phyloP scores from a whole-genome alignment of 2,888 invertebrate species.

The Aphidius colemani region DNA sequence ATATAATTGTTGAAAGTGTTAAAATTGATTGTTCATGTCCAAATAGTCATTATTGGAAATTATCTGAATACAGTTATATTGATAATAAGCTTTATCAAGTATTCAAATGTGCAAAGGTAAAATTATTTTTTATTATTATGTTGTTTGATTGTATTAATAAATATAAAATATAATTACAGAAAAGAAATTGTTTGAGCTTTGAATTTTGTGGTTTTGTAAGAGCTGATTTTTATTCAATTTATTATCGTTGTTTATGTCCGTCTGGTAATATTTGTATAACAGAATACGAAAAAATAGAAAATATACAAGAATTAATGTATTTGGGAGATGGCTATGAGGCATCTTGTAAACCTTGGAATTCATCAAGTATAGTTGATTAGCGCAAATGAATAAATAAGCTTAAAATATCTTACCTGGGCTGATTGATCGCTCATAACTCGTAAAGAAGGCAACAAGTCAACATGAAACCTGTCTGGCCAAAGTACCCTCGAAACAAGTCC shows the following conservation, averaged over 20 bases:
- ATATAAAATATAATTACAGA: conserved; percentile 41
- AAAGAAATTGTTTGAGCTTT: conserved; percentile 62
- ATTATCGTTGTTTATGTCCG: conserved; percentile 70
- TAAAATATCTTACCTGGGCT: conserved; percentile 66
- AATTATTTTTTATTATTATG: not conserved
- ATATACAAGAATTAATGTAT: conserved; percentile 65
- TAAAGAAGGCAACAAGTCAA: conserved; percentile 73
- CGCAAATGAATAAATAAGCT: not conserved
- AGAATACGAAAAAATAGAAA: conserved; percentile 56
- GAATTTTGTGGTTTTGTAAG: conserved; percentile 70
- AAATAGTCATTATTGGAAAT: conserved; percentile 63
- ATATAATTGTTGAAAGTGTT: conserved; percentile 58
- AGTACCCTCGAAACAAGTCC: conserved; percentile 83
- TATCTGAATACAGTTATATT: conserved; percentile 49
- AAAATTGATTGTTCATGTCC: conserved; percentile 63
- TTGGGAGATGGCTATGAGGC: conserved; percentile 65
- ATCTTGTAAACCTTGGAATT: conserved; percentile 60
- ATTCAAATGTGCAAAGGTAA: conserved; percentile 61
- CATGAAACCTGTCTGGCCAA: conserved; percentile 77
- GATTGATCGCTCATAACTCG: conserved; percentile 75
- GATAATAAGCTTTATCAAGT: conserved; percentile 47
- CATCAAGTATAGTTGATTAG: conserved; percentile 28
- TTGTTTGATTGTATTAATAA: too few species aligned
- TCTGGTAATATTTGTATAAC: conserved; percentile 66
- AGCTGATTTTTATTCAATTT: conserved; percentile 65